These are phyloP conservation scores for Sebastes kiyomatsui DNA, from an alignment of 2,797 vertebrate species.

Conservation along the genomic window DNA sequence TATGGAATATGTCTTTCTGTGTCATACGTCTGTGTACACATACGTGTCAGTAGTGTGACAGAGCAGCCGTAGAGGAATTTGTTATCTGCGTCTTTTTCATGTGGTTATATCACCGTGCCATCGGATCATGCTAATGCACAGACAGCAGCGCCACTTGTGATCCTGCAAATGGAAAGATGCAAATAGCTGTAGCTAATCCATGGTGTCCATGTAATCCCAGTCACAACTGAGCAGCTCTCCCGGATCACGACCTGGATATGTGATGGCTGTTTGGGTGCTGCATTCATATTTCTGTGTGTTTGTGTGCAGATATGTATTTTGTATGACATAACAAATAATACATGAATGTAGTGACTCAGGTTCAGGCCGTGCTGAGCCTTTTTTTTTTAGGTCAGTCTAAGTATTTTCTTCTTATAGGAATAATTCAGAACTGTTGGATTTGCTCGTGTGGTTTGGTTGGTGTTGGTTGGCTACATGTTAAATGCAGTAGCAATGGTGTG, in stretches of 20 bases:
- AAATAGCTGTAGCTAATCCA: constrained; percentile 63
- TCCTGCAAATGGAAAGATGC: constrained; percentile 54
- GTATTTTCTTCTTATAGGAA: constrained; percentile 22
- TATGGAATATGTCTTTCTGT: not conserved
- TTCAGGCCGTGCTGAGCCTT: constrained; percentile 4
- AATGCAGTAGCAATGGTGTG: constrained; percentile 30
- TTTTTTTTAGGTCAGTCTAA: constrained; percentile 2
- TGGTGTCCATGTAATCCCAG: constrained; percentile 57
- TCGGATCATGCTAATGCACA: constrained; percentile 56
- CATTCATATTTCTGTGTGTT: not conserved
- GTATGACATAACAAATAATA: not conserved
- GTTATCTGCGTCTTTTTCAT: constrained; percentile 7
- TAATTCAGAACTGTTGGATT: constrained; percentile 26
- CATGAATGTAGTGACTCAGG: not conserved
- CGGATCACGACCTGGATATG: constrained; percentile 36
- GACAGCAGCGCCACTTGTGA: constrained; percentile 27
- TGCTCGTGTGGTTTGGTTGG: constrained; percentile 12
- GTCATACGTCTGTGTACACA: constrained; percentile 1
- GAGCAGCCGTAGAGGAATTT: constrained; percentile 16
- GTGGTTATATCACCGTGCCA: constrained; percentile 35
- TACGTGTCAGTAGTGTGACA: not conserved
- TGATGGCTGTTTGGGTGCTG: not conserved
- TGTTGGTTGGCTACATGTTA: constrained; percentile 25
- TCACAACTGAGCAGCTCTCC: constrained; percentile 40
- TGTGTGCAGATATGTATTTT: not conserved